Evolutionary conservation across 1,140 invertebrate genomes (phyloP), one percentile per base, ranked within the genome.

Genomic region (Nylanderia fulva): DNA sequence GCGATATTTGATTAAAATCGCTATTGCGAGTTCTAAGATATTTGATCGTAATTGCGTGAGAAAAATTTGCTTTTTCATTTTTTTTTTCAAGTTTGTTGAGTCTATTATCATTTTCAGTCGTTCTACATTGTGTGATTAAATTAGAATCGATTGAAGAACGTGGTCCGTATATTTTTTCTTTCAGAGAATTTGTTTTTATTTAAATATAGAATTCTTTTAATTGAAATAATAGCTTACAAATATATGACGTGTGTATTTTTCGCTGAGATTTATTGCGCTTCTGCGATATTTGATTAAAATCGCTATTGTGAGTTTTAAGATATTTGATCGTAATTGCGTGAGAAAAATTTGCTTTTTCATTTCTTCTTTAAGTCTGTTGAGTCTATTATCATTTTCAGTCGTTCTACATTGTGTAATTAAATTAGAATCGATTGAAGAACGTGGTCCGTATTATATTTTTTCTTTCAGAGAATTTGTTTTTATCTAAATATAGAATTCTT

Each of bases 171-270:
- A n/a, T n/a, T n/a, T n/a, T n/a, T n/a, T n/a, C n/a, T n/a, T n/a
- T n/a, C n/a, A n/a, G n/a, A n/a, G n/a, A n/a, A n/a, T n/a, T n/a
- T n/a, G n/a, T n/a, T n/a, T n/a, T n/a, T n/a, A n/a, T n/a, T n/a
- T n/a, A n/a, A n/a, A n/a, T n/a, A n/a, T n/a, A n/a, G n/a, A n/a
- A n/a, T n/a, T n/a, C n/a, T n/a, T n/a, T n/a, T n/a, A n/a, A n/a
- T n/a, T n/a, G n/a, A n/a, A n/a, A n/a, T n/a, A n/a, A n/a, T n/a
- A n/a, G n/a, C n/a, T n/a, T n/a, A n/a, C n/a, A n/a, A n/a, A n/a
- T n/a, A n/a, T n/a, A n/a, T n/a, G n/a, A n/a, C n/a, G 6, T 24
- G 3, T 36, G 8, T 66, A 77, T 52, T 80, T 68, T 69, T 15
- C 11, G 4, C 6, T 66, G 8, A 36, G 4, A 21, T 68, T 54